Conservation (phyloP, 64 coral and sea anemone genomes). For the Pocillopora damicornis region DNA sequence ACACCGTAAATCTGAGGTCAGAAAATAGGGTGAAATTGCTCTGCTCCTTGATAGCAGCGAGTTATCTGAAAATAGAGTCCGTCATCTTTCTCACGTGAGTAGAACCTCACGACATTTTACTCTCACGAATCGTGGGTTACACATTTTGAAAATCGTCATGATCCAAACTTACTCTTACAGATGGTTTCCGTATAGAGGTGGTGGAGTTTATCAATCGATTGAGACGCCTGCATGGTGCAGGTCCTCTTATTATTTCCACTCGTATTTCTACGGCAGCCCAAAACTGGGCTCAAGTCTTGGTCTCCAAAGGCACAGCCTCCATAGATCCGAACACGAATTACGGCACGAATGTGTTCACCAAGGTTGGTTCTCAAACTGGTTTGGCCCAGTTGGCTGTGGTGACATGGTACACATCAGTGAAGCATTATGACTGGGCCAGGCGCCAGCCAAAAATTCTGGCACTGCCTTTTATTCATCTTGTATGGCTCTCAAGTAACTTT, state of each 20-base stretch:
- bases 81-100: too few species aligned
- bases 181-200: constrained; percentile 36
- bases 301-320: constrained; percentile 45
- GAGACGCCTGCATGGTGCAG: constrained; percentile 57
- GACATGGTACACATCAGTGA: constrained; percentile 47
- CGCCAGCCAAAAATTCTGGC: constrained; percentile 17
- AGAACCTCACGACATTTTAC: too few species aligned
- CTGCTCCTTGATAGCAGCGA: too few species aligned
- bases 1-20: too few species aligned
- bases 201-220: constrained; percentile 64
- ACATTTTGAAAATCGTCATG: too few species aligned
- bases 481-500: constrained; percentile 47
- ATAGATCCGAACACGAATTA: constrained; percentile 65
- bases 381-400: constrained; percentile 43
- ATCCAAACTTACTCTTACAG: background rate
- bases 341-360: constrained; percentile 58
- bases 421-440: constrained; percentile 49
- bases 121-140: too few species aligned
- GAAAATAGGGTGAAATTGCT: too few species aligned
- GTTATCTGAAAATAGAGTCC: too few species aligned
- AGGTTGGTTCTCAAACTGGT: constrained; percentile 26
- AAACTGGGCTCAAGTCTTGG: constrained; percentile 56
- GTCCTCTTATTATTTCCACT: constrained; percentile 57
- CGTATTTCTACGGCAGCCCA: constrained; percentile 34
- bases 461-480: constrained; percentile 68